A percentile compares a stretch with the other conserved stretches of the same genome.
Evolutionary conservation across 2,797 vertebrate species (phyloP).

Genomic region (Sternarchorhynchus goeldii): DNA sequence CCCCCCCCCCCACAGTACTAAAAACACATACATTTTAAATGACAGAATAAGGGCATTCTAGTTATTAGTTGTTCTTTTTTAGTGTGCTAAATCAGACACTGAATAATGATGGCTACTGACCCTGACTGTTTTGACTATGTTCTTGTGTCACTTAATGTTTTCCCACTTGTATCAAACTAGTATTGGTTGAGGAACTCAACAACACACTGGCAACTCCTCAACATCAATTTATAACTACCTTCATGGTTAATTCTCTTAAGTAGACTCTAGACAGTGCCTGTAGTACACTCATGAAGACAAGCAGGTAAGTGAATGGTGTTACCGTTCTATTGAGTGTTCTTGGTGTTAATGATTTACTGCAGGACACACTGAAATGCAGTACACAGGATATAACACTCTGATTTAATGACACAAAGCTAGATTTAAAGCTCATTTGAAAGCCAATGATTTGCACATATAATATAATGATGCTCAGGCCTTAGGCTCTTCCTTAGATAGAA

Average conservation of each 20-base stretch:
- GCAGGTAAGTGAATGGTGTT: not conserved
- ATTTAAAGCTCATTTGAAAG: constrained; percentile 40
- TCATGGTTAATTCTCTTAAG: not conserved
- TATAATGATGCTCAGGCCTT: constrained; percentile 12
- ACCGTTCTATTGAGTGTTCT: not conserved
- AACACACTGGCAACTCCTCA: constrained; percentile 30
- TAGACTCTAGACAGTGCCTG: not conserved
- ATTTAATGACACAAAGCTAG: constrained; percentile 18
- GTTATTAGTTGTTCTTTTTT: not conserved
- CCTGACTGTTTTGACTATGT: constrained; percentile 61
- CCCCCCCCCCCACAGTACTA: not conserved
- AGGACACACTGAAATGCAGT: constrained; percentile 11
- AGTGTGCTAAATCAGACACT: not conserved
- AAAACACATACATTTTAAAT: constrained; percentile 39
- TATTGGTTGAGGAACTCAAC: constrained; percentile 50
- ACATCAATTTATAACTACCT: constrained; percentile 8
- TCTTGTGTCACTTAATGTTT: constrained; percentile 63
- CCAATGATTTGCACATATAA: constrained; percentile 14
- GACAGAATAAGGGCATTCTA: not conserved
- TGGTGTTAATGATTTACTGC: constrained; percentile 19
- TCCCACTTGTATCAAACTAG: constrained; percentile 70
- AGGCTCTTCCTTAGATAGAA: constrained; percentile 27
- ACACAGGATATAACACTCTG: constrained; percentile 6
- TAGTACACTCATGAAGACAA: not conserved
- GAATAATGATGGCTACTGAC: constrained; percentile 62